These are phyloP conservation scores for Pitangus sulphuratus DNA, from an alignment of 2,797 vertebrate genomes.

Conservation along the genomic window DNA sequence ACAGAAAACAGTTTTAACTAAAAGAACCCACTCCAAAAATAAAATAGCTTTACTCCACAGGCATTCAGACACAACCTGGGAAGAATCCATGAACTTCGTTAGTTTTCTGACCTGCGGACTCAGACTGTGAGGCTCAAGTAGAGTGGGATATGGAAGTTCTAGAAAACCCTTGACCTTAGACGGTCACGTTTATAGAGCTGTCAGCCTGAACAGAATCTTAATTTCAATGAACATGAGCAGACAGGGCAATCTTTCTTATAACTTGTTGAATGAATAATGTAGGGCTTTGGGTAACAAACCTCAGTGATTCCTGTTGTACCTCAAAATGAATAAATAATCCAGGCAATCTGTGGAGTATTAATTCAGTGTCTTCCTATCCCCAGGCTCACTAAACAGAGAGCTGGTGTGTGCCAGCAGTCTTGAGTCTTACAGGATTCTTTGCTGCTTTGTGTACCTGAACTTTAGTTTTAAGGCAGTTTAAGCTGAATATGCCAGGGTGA, in stretches of 20 bases:
- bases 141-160: background rate
- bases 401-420: background rate
- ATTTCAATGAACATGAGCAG: background rate
- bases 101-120: background rate
- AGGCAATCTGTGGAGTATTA: background rate
- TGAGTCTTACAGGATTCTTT: background rate
- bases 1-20: background rate
- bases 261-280: accelerated
- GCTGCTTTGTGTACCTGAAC: background rate
- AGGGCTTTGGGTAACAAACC: background rate
- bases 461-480: background rate
- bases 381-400: background rate
- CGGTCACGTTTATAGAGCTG: background rate
- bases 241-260: background rate
- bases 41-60: background rate
- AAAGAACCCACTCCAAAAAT: background rate
- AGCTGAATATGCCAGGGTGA: background rate
- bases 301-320: background rate
- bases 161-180: background rate
- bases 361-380: background rate
- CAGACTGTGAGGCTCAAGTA: background rate
- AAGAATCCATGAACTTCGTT: background rate
- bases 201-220: background rate
- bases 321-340: background rate
- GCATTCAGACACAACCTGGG: background rate